Percentiles rank a stretch among this genome's conserved stretches.
Conservation (phyloP, 2,797 vertebrate genomes). For the Vespertilio murinus region DNA sequence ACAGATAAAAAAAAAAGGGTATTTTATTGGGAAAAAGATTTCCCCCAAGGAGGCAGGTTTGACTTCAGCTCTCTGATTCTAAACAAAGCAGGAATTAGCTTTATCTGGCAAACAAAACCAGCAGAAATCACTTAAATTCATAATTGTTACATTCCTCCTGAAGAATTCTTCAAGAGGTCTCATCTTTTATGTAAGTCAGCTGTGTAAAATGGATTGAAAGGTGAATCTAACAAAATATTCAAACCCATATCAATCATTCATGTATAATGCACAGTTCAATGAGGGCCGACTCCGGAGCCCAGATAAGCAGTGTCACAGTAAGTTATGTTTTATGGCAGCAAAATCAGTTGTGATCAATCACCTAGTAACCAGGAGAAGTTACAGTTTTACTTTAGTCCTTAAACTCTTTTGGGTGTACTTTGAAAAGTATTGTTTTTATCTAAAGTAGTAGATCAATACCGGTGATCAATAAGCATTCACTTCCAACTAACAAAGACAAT, state of each 20-base stretch:
- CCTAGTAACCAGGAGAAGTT: slow-evolving; percentile 86
- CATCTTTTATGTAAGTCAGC: slow-evolving; percentile 79
- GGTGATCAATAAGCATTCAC: slow-evolving; percentile 88
- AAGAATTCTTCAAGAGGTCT: slow-evolving; percentile 75
- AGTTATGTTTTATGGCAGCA: slow-evolving; percentile 87
- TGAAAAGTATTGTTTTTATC: slow-evolving; percentile 88
- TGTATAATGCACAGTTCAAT: slow-evolving; percentile 85
- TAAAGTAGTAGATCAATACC: slow-evolving; percentile 85
- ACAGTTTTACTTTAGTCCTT: slow-evolving; percentile 88
- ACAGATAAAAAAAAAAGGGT: neutral
- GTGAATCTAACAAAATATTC: slow-evolving; percentile 83
- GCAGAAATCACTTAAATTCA: slow-evolving; percentile 70
- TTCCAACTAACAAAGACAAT: slow-evolving; percentile 85
- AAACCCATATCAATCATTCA: slow-evolving; percentile 85
- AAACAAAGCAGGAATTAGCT: slow-evolving; percentile 62
- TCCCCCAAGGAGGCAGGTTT: neutral
- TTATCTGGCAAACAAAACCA: slow-evolving; percentile 65
- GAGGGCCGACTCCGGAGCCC: slow-evolving; percentile 87
- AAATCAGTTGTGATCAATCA: slow-evolving; percentile 91
- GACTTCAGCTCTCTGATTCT: slow-evolving; percentile 64
- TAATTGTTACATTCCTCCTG: slow-evolving; percentile 74
- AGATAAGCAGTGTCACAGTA: slow-evolving; percentile 90
- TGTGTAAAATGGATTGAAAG: slow-evolving; percentile 78
- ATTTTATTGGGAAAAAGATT: slow-evolving; percentile 49
- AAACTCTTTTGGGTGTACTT: slow-evolving; percentile 86